Evolutionary conservation across 2,888 invertebrate genomes (phyloP), one percentile per base, ranked within the genome.

Genomic region (Coleophora deauratella): DNA sequence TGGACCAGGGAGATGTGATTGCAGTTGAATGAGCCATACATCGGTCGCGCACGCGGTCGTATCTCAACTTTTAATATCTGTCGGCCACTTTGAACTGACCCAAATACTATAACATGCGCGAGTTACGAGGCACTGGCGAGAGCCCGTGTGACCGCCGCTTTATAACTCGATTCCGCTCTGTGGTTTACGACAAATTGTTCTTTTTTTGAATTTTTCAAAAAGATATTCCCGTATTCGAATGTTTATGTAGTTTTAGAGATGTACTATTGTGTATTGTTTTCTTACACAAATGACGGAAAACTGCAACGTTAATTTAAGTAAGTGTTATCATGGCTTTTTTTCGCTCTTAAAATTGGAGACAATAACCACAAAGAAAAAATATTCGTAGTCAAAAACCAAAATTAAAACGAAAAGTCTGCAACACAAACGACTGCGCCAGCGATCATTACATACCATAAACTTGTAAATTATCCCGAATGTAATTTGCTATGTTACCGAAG

Each of bases 71-170:
- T 80, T 82, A 78, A 79, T 76, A 68, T 60, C 58, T 62, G 73
- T 66, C 82, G 82, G 81, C 67, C 51, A 72, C 81, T 84, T 84
- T 84, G 82, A 79, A 68, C 73, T 71, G 72, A 54, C 73, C 77
- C 69, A 72, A 79, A 81, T 74, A 80, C 82, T 77, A 84, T 82
- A 82, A 81, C 77, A 72, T 78, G 66, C 59, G 59, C 68, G 65
- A 79, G 72, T 82, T 82, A 82, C 66, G 82, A 73, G 68, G 60
- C 63, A 63, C 65, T 62, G 62, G 62, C 65, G 66, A 58, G 64
- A 60, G 57, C 58, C 36, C 37, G 51, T 57, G 68, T 67, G 71
- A 68, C 71, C 62, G 64, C 64, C 59, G 59, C 63, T 67, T 69
- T 72, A 72, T 58, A 51, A 27, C 35, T 27, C 12, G 55, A 57